phyloP scores from a whole-genome alignment of 2,797 vertebrate species.

The Nyctibius grandis region DNA sequence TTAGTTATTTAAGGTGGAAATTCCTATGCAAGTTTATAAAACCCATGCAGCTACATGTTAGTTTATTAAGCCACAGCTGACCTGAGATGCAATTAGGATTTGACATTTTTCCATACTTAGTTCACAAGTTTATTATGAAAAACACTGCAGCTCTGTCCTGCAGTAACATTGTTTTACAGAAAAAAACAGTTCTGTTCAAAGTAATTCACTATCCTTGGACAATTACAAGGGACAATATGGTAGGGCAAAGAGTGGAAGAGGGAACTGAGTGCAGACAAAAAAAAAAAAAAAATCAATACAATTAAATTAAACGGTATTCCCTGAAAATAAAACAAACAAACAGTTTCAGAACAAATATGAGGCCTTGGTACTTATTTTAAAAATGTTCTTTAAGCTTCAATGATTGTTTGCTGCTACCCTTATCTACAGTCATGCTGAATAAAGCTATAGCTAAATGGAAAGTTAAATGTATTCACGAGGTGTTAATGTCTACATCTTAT shows the following conservation, averaged over 20 bases:
- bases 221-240: constrained; percentile 74
- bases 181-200: constrained; percentile 80
- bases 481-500: constrained; percentile 84
- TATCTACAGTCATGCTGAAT: constrained; percentile 89
- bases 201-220: constrained; percentile 77
- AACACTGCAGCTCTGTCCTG: constrained; percentile 76
- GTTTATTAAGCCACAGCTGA: constrained; percentile 73
- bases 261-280: constrained; percentile 82
- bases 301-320: constrained; percentile 84
- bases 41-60: constrained; percentile 53
- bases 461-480: constrained; percentile 82
- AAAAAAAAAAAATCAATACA: constrained; percentile 73
- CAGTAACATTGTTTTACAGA: constrained; percentile 77
- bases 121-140: constrained; percentile 86
- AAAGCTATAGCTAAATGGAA: constrained; percentile 87
- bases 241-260: constrained; percentile 68
- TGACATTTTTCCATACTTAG: constrained; percentile 79
- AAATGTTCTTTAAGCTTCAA: constrained; percentile 84
- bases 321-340: constrained; percentile 81
- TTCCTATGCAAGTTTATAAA: constrained; percentile 54
- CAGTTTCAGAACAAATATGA: constrained; percentile 78
- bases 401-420: constrained; percentile 83
- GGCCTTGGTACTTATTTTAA: constrained; percentile 80
- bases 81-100: constrained; percentile 79
- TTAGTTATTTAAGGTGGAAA: constrained; percentile 28